Conservation (phyloP, 2,113 vertebrate species). For the Tursiops truncatus region DNA sequence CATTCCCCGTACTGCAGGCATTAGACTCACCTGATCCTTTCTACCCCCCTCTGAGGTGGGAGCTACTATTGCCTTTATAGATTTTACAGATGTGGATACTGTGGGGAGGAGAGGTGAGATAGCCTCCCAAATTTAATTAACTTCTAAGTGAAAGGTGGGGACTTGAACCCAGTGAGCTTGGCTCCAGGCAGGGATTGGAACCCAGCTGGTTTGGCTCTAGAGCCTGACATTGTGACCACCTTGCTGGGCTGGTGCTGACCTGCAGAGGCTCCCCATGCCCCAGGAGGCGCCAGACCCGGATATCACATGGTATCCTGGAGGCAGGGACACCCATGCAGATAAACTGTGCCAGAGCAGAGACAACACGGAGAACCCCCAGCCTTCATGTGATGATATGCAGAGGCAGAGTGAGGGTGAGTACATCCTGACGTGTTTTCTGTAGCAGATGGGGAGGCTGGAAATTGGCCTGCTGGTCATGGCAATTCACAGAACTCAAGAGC, state of each 20-base stretch:
- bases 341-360: neutral
- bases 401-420: neutral
- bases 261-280: neutral
- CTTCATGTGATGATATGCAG: neutral
- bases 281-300: too few species aligned
- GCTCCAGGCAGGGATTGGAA: neutral
- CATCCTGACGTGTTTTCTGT: too few species aligned
- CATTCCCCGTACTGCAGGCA: neutral
- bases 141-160: neutral
- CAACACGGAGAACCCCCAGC: neutral
- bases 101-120: neutral
- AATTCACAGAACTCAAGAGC: too few species aligned
- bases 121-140: neutral
- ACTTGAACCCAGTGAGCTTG: neutral
- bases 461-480: neutral
- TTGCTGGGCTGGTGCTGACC: neutral
- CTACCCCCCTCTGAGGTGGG: neutral
- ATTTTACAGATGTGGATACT: neutral
- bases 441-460: neutral
- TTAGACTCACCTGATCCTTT: neutral
- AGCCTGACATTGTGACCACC: neutral
- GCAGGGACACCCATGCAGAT: neutral
- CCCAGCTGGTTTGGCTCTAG: neutral
- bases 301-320: too few species aligned
- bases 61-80: neutral